Evolutionary conservation across 2,113 vertebrate species (phyloP), one percentile per base, ranked within the genome.

Genomic region (Piaya cayana): DNA sequence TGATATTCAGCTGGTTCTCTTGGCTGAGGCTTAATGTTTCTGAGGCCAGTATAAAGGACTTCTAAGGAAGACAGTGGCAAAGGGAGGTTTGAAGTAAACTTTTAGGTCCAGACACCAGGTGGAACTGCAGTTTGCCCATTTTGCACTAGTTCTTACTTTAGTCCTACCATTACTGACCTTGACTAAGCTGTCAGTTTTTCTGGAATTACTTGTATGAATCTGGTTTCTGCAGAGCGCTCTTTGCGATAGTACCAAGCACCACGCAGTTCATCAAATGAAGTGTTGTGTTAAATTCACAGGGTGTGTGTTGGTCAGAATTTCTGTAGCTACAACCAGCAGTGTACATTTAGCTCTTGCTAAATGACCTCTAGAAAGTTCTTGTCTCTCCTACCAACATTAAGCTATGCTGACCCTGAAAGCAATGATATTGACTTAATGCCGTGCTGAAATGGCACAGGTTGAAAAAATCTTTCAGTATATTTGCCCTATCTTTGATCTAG

Each of bases 301-400:
- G 52, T 4, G 0, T 15, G 6, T 4, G 0, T 47, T 53, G 59
- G 17, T 26, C 27, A 58, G 36, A 34, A 39, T 50, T 67, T 50
- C 37, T 82, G 13, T 22, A 30, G 39, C 52, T 68, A 32, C 23
- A 74, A 42, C 42, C 12, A 49, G 47, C 63, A 84, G 22, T 4
- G 0, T 50, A 71, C 0, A 0, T 20, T 16, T 36, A 62, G 53
- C n/a, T 14, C 56, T 32, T 80, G 37, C 32, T 8, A 29, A 50
- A 45, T 1, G 3, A 86, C 34, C 27, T 32, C 27, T 4, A 60
- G 27, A 11, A 49, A 60, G 30, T 6, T 56, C 11, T 45, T 32
- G 21, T 34, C 56, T 80, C 25, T 56, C 8, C 42, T 58, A 20
- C n/a, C 30, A 17, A 34, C 50, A 47, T 23, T 47, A 52, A 71